Evolutionary conservation across 2,113 vertebrate species (phyloP), one percentile per base, ranked within the genome.

Genomic region (Ellobius talpinus): DNA sequence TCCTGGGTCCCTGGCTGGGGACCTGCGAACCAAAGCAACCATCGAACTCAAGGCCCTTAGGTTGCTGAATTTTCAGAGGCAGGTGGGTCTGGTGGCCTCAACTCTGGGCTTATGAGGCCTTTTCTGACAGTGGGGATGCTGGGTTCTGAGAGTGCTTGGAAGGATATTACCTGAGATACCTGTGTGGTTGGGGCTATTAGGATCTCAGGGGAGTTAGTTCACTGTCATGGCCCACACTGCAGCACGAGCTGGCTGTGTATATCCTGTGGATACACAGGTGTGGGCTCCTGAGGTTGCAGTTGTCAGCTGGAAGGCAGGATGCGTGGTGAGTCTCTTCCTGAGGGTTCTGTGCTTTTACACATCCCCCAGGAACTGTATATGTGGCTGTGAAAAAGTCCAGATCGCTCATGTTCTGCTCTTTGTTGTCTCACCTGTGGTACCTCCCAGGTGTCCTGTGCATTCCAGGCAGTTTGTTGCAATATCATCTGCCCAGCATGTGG

Each of bases 1-100:
- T 24, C 99, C 99, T 0, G 99, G 99, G 76, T 99, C 99, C 33
- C 97, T 99, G 61, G 99, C 99, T 0, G 99, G 99, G 23, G 99
- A 99, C 97, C 98, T 99, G 97, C 98, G 99, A 97, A 99, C 99
- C 98, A 99, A 99, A 99, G 99, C 99, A 1, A 99, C 99, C 96
- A 99, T 99, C 3, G 99, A 99, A 96, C 99, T 99, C 7, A 99
- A 99, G 96, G 99, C 99, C 7, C 98, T 99, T n/a, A 96, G 99
- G 84, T 99, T 99, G 95, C 99, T 99, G 0, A 99, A 99, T 97
- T 99, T 99, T 96, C 99, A 99, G 98, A 99, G 99, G 98, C 99
- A 99, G 99, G 99, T 99, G 89, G 96, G 97, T 3, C 16, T 0
- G 61, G 33, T 16, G 24, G 24, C 26, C 0, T 0, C 17, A 2